A percentile compares a stretch with the other conserved stretches of the same genome.
Evolutionary conservation across 2,797 vertebrate genomes (phyloP).

Genomic region (Tarsius wallacei): DNA sequence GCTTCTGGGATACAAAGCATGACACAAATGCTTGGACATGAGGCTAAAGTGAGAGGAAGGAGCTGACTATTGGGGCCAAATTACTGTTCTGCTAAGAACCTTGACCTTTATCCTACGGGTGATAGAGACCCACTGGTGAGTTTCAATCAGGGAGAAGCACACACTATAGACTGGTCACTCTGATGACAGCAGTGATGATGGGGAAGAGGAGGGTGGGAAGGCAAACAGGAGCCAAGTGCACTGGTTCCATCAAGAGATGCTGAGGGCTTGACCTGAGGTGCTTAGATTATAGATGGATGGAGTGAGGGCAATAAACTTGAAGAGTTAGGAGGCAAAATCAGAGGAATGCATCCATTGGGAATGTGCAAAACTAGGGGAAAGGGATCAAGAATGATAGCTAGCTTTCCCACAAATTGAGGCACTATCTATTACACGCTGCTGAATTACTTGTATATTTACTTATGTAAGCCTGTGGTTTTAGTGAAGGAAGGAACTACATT

Average conservation of each 20-base stretch:
- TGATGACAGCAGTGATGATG: not conserved
- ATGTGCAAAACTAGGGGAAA: not conserved
- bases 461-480: not conserved
- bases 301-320: not conserved
- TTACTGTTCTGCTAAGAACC: not conserved
- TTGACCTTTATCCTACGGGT: not conserved
- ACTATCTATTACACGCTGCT: not conserved
- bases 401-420: slow-evolving; percentile 29
- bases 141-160: not conserved
- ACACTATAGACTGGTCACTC: not conserved
- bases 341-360: not conserved
- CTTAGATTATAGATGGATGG: not conserved
- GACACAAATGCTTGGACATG: not conserved
- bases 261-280: not conserved
- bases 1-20: not conserved
- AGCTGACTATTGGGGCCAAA: not conserved
- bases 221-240: not conserved
- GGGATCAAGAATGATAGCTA: not conserved
- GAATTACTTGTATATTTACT: slow-evolving; percentile 26
- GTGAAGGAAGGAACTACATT: not conserved
- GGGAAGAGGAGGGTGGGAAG: not conserved
- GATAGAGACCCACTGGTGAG: not conserved
- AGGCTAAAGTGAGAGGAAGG: not conserved
- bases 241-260: not conserved
- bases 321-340: not conserved